A percentile compares a stretch with the other conserved stretches of the same genome.
Evolutionary conservation across 2,113 vertebrate species (phyloP).

Genomic region (Callopanchax toddi): DNA sequence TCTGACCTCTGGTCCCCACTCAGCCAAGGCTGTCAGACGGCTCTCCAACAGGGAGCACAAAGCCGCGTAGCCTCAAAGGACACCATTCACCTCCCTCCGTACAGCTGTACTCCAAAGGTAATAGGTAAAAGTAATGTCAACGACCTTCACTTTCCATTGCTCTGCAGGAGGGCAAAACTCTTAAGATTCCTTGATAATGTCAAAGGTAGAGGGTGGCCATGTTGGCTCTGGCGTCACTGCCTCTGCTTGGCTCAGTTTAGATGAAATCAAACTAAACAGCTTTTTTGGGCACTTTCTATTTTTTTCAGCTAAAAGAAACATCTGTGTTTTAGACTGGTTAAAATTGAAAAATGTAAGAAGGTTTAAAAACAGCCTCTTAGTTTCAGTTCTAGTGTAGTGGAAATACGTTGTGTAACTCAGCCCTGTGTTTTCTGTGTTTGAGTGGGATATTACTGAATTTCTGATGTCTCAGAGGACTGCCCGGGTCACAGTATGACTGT

Average conservation of each 20-base stretch:
- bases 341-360: slow-evolving; percentile 13
- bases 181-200: slow-evolving; percentile 76
- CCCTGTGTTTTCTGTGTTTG: slow-evolving; percentile 19
- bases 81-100: slow-evolving; percentile 63
- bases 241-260: slow-evolving; percentile 30
- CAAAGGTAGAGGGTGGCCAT: slow-evolving; percentile 55
- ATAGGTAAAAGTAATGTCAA: slow-evolving; percentile 79
- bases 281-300: slow-evolving; percentile 7
- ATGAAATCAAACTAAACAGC: slow-evolving; percentile 15
- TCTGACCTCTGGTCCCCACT: slow-evolving; percentile 72
- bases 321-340: slow-evolving; percentile 10
- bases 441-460: slow-evolving; percentile 62
- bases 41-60: slow-evolving; percentile 60
- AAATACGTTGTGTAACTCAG: slow-evolving; percentile 38
- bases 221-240: slow-evolving; percentile 47
- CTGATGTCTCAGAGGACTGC: slow-evolving; percentile 67
- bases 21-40: slow-evolving; percentile 60
- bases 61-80: slow-evolving; percentile 66
- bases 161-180: slow-evolving; percentile 72
- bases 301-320: slow-evolving; percentile 7
- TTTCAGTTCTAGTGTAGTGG: slow-evolving; percentile 28
- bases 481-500: slow-evolving; percentile 66
- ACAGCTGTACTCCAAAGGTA: slow-evolving; percentile 66
- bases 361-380: slow-evolving; percentile 21
- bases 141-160: slow-evolving; percentile 74